Base-by-base conservation (phyloP, 2,888 invertebrate species). In the Drosophila monieri region DNA sequence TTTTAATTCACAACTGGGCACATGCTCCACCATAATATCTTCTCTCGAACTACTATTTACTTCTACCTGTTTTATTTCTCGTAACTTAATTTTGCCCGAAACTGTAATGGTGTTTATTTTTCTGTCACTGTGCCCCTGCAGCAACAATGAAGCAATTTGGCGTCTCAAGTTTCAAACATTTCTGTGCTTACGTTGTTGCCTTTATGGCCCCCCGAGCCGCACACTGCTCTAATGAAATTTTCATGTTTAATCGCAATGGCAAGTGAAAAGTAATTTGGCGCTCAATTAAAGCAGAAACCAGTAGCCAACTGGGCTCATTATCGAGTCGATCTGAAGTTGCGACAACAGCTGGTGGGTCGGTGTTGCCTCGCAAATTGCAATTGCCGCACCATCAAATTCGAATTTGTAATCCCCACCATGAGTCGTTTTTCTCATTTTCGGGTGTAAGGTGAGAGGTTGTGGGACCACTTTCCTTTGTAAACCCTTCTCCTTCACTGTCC, bases 221-320 rank as follows among this genome's bases (percentile, higher is more conserved):
- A 47, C 27, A 46, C 32, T 41, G 35, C 58, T 56, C 80, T 77
- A 77, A 86, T 86, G 78, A 86, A 77, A 73, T 73, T 74, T 81
- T 78, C 74, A 70, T 67, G 85, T 78, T 67, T 66, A 57, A 56
- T 56, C 55, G 57, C 68, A 69, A 61, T 57, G 61, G 66, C 74
- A 84, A 86, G 84, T 76, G 65, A 83, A 86, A 83, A 78, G 86
- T 76, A 75, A 78, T 78, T 86, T 73, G 77, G 39, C 35, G 77
- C 71, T 66, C 78, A 86, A 86, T 83, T 86, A 80, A 78, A 61
- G 56, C 39, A 60, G 30, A 62, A 62, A 32, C n/a, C 70, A 61
- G 47, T 64, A 57, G 69, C 48, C 15, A 71, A 57, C 54, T 48
- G 61, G 51, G 59, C 44, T 57, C 68, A 81, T 85, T 79, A 72